Evolutionary conservation across 2,888 invertebrate species (phyloP), one percentile per base, ranked within the genome.

Genomic region (Tenthredo amoena): DNA sequence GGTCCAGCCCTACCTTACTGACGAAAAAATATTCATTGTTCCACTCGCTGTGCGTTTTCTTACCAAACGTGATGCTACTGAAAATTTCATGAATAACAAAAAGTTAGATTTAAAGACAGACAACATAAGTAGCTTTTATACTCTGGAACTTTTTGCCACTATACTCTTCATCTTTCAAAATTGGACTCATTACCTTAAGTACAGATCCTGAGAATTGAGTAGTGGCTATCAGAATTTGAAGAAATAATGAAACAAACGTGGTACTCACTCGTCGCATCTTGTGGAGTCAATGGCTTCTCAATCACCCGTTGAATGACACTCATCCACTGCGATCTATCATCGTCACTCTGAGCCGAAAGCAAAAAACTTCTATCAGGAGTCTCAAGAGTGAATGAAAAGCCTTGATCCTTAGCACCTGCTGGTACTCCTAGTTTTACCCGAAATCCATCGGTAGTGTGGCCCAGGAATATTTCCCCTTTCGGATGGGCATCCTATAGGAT

Each of bases 391-490:
- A 98, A 98, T 55, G 97, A 96, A 91, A 96, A 97, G 1, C 97
- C 96, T 89, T 97, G 96, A 87, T 97, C 97, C 88, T 96, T 96
- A 87, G 96, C 96, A 84, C 96, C 96, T 0, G 94, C 94, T 1
- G 96, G 95, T 18, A 96, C 96, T 34, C 96, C 96, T 72, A 96
- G 95, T 88, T 96, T 95, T 55, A 98, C 95, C 86, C 95, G 95
- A 92, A 96, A 98, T 1, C 97, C 97, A 90, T 97, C 97, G 87
- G 96, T 95, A 91, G 95, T 95, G 91, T 97, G 96, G 92, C 98
- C 98, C 88, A 98, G 94, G 93, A 98, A 98, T 89, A 98, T 97
- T 94, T 98, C 98, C 79, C 98, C 98, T 94, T 98, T 98, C 0
- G 98, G 98, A 94, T 97, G 97, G 2, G 98, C 97, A 91, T 98